Conservation (phyloP, 2,888 invertebrate species). For the Drosophila mulleri region DNA sequence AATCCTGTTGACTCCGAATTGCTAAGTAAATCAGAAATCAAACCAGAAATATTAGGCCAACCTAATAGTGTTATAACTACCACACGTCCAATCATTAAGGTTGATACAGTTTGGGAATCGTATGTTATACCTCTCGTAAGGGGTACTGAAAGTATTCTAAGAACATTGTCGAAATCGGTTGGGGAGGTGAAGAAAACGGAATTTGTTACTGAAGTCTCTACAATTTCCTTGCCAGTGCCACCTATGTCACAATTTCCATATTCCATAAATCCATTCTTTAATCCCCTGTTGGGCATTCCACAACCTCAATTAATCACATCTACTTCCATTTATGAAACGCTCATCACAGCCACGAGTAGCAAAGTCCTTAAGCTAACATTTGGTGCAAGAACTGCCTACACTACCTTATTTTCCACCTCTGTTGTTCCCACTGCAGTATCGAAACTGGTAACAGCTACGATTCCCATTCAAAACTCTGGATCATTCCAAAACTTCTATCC, state of each 20-base stretch:
- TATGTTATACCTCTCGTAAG: constrained; percentile 92
- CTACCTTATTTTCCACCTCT: constrained; percentile 93
- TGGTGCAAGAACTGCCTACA: constrained; percentile 95
- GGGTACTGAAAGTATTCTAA: constrained; percentile 90
- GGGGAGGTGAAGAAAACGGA: constrained; percentile 92
- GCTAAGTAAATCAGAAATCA: constrained; percentile 38
- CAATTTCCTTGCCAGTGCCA: constrained; percentile 86
- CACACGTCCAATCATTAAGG: constrained; percentile 90
- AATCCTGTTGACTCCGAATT: constrained; percentile 21
- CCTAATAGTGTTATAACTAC: constrained; percentile 87
- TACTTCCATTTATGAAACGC: constrained; percentile 92
- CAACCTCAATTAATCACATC: constrained; percentile 92
- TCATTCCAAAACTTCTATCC: constrained; percentile 92
- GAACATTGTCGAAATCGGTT: constrained; percentile 92
- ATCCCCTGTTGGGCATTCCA: constrained; percentile 86
- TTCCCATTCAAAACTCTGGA: constrained; percentile 89
- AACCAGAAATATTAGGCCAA: constrained; percentile 88
- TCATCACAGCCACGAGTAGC: constrained; percentile 92
- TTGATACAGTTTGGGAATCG: constrained; percentile 93
- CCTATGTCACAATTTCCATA: constrained; percentile 84
- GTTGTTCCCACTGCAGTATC: constrained; percentile 93
- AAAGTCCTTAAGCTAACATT: constrained; percentile 94
- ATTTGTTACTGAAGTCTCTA: constrained; percentile 91
- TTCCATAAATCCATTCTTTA: constrained; percentile 84
- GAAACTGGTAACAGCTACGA: constrained; percentile 92